These are phyloP conservation scores for Indicator indicator DNA, from an alignment of 2,113 vertebrate species.

Conservation along the genomic window DNA sequence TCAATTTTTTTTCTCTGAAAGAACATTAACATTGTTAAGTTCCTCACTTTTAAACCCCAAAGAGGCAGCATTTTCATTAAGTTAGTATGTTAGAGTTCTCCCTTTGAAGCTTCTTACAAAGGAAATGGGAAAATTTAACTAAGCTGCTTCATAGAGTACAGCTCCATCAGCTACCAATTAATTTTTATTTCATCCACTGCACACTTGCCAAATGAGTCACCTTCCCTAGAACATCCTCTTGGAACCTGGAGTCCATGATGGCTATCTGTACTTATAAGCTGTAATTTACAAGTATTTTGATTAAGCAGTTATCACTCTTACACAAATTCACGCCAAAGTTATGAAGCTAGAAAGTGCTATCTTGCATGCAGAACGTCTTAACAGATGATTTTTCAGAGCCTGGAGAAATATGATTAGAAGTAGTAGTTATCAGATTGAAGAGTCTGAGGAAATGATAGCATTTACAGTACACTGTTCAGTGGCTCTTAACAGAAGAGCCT, in stretches of 20 bases:
- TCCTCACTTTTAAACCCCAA: not conserved
- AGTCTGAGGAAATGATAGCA: not conserved
- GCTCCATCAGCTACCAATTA: not conserved
- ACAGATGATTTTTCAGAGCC: not conserved
- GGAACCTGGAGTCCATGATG: not conserved
- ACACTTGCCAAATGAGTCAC: not conserved
- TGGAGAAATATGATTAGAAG: not conserved
- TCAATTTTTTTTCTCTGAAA: not conserved
- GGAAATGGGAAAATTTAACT: not conserved
- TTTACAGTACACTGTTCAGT: not conserved
- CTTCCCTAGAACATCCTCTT: not conserved
- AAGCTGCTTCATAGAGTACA: not conserved
- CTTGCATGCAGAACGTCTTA: not conserved
- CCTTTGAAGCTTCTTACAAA: not conserved
- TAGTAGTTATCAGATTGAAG: not conserved
- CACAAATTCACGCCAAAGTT: not conserved
- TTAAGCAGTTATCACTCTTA: not conserved
- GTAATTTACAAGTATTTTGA: not conserved
- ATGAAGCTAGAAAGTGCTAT: not conserved
- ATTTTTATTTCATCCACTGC: not conserved
- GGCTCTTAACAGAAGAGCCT: not conserved
- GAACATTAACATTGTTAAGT: rapidly evolving
- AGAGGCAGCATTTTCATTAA: not conserved
- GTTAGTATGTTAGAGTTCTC: not conserved
- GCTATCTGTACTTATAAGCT: not conserved